These are phyloP conservation scores for Agrochola litura DNA, from an alignment of 2,888 invertebrate species.

Conservation along the genomic window DNA sequence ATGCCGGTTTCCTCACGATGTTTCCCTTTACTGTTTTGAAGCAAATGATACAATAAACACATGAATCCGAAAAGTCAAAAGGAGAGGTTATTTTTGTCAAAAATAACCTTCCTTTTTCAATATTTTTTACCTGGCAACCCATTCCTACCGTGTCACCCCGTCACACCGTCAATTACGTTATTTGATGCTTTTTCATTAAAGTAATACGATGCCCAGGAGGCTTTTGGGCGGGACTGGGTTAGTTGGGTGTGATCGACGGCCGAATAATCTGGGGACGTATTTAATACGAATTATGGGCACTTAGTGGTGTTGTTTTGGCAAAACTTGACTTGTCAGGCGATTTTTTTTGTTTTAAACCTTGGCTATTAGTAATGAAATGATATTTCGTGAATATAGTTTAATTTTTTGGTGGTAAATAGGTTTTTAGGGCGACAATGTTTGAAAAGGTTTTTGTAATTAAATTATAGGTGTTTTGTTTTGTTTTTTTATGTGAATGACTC, in stretches of 20 bases:
- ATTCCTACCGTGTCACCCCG: slow-evolving; percentile 47
- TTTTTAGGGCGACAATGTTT: slow-evolving; percentile 36
- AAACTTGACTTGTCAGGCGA: slow-evolving; percentile 52
- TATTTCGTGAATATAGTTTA: slow-evolving; percentile 7
- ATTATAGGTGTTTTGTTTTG: neutral
- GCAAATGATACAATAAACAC: too few species aligned
- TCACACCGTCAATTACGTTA: slow-evolving; percentile 85
- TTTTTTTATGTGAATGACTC: neutral
- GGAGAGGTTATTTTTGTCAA: neutral
- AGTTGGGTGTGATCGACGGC: slow-evolving; percentile 72
- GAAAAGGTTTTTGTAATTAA: slow-evolving; percentile 14
- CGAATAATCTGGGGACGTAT: slow-evolving; percentile 66
- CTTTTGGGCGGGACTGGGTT: slow-evolving; percentile 75
- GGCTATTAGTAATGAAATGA: slow-evolving; percentile 48
- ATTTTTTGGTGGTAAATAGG: slow-evolving; percentile 28
- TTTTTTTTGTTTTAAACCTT: slow-evolving; percentile 51
- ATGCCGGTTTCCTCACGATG: too few species aligned
- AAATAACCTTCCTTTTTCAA: neutral
- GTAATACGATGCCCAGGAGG: slow-evolving; percentile 79
- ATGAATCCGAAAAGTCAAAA: too few species aligned
- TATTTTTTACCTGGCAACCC: slow-evolving; percentile 59
- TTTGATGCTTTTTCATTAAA: slow-evolving; percentile 90
- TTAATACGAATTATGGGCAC: slow-evolving; percentile 59
- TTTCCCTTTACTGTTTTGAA: too few species aligned
- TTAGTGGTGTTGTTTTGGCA: slow-evolving; percentile 53